Conservation (phyloP, 2,113 vertebrate species). For the Chionis minor region DNA sequence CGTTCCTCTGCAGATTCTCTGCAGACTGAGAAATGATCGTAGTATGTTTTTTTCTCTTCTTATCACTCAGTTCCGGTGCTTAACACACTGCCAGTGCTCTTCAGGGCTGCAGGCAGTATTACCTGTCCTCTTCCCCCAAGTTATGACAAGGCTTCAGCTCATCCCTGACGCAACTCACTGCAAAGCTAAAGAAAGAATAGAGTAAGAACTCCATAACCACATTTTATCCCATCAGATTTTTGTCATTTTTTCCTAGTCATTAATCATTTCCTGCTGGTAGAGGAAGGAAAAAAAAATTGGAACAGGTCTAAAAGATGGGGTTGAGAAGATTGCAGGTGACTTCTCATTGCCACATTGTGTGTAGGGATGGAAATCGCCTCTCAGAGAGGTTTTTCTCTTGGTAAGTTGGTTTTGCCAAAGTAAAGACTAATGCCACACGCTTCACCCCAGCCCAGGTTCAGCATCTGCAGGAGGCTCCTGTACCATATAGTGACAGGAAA, state of each 20-base stretch:
- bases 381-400: neutral
- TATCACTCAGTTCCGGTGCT: too few relatives aligned
- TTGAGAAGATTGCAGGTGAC: neutral
- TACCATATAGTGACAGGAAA: too few relatives aligned
- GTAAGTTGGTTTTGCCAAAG: neutral
- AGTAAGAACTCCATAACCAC: neutral
- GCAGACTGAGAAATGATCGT: too few relatives aligned
- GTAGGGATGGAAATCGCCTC: neutral
- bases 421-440: neutral
- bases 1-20: too few relatives aligned
- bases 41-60: too few relatives aligned
- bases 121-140: neutral
- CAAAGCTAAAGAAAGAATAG: neutral
- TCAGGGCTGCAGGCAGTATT: neutral
- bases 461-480: neutral
- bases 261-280: neutral
- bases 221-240: neutral
- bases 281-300: neutral
- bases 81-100: too few relatives aligned
- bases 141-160: neutral
- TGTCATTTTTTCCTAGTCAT: neutral
- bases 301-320: neutral
- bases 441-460: neutral
- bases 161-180: neutral
- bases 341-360: neutral